phyloP scores from a whole-genome alignment of 1,140 invertebrate species.

The Oncopodura yosiiana region DNA sequence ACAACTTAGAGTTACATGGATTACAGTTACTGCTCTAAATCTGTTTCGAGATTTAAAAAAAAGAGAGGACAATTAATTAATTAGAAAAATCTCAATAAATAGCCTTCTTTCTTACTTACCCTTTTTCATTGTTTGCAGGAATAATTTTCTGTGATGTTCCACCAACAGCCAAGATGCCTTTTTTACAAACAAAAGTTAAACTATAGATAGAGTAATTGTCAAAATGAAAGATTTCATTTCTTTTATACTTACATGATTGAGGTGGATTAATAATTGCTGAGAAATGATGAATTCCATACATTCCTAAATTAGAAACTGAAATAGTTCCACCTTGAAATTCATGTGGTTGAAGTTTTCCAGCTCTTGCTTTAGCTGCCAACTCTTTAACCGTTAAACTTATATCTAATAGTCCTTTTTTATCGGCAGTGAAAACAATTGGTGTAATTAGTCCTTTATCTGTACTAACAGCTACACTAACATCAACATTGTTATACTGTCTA shows the following conservation, averaged over 20 bases:
- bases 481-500: conserved; percentile 85
- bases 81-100: no score
- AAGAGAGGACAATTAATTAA: conserved; percentile 1
- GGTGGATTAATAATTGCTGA: conserved; percentile 61
- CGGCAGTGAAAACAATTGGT: conserved; percentile 90
- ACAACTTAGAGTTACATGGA: conserved; percentile 58
- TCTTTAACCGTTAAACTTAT: conserved; percentile 77
- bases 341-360: conserved; percentile 87
- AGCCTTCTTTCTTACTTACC: conserved; percentile 38
- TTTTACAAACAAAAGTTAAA: no score
- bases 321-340: conserved; percentile 88
- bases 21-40: conserved; percentile 45
- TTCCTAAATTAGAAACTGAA: conserved; percentile 91
- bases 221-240: no score
- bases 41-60: conserved; percentile 40
- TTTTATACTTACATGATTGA: conserved; percentile 56
- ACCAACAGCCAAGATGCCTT: conserved; percentile 59
- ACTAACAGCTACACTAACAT: conserved; percentile 93
- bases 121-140: conserved; percentile 40
- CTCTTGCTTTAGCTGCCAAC: conserved; percentile 80
- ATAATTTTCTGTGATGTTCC: conserved; percentile 48
- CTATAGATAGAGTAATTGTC: no score
- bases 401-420: conserved; percentile 79
- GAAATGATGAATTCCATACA: conserved; percentile 78
- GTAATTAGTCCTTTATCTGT: conserved; percentile 93